Percentiles rank a stretch among this genome's conserved stretches.
Conservation (phyloP, 2,113 vertebrate species). For the Chlorocebus sabaeus region DNA sequence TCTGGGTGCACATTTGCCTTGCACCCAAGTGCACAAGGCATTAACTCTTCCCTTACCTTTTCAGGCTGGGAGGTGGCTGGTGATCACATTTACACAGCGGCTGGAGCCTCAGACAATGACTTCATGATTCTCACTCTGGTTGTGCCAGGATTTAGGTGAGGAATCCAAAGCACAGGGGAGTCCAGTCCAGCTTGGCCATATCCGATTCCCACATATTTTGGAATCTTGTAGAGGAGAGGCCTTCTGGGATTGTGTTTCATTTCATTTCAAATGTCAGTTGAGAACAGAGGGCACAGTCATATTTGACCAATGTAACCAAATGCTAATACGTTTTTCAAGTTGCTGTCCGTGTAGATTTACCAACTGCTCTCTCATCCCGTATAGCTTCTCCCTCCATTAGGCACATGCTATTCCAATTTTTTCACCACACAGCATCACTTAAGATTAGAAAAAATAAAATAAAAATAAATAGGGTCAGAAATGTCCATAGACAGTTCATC, state of each 20-base stretch:
- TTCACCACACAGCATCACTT: neutral
- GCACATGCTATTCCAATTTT: neutral
- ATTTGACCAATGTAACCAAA: neutral
- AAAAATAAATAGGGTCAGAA: neutral
- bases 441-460: neutral
- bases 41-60: constrained; percentile 28
- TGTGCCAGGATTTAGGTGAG: constrained; percentile 94
- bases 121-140: constrained; percentile 91
- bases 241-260: neutral
- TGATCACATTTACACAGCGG: constrained; percentile 93
- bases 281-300: neutral
- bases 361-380: neutral
- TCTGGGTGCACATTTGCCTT: neutral
- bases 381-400: neutral
- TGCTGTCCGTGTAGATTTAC: no score
- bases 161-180: neutral
- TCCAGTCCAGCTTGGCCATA: neutral
- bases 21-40: neutral
- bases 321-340: neutral
- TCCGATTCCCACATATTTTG: neutral
- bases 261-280: neutral
- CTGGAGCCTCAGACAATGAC: constrained; percentile 90
- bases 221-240: neutral
- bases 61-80: constrained; percentile 97
- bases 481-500: neutral